These are phyloP conservation scores for Vireo griseus DNA, from an alignment of 2,797 vertebrate genomes.

Conservation along the genomic window DNA sequence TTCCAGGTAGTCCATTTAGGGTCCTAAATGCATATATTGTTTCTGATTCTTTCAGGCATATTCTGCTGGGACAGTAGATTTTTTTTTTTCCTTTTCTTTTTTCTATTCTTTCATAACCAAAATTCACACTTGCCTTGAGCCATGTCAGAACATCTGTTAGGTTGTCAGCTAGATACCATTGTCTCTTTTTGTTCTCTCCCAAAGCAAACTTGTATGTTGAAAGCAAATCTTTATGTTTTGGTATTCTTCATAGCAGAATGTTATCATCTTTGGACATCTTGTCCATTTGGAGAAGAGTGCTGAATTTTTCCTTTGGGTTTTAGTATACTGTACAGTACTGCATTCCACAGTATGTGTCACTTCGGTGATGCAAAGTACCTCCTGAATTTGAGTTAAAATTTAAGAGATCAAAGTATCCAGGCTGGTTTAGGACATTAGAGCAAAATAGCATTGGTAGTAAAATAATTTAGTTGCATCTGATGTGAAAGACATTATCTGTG, in stretches of 20 bases:
- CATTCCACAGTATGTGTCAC: background rate
- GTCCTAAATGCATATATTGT: background rate
- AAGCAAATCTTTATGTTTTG: background rate
- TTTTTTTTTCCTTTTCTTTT: background rate
- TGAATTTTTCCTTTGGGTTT: background rate
- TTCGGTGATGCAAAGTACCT: background rate
- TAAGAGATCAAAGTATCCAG: background rate
- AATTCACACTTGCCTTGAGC: background rate
- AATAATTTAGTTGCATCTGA: background rate
- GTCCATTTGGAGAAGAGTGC: background rate
- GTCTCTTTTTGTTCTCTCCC: background rate
- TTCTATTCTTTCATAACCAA: background rate
- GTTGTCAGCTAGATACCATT: background rate
- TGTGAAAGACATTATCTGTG: background rate
- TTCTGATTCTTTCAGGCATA: background rate
- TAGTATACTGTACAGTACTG: background rate
- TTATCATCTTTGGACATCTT: background rate
- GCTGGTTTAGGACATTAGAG: background rate
- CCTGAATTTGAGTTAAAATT: background rate
- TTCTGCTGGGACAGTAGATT: background rate
- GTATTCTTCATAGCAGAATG: background rate
- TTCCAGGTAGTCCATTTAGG: background rate
- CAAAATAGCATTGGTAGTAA: background rate
- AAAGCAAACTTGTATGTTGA: background rate
- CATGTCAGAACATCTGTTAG: background rate